Evolutionary conservation across 2,888 invertebrate genomes (phyloP).

Genomic region (Phyllotreta cruciferae): DNA sequence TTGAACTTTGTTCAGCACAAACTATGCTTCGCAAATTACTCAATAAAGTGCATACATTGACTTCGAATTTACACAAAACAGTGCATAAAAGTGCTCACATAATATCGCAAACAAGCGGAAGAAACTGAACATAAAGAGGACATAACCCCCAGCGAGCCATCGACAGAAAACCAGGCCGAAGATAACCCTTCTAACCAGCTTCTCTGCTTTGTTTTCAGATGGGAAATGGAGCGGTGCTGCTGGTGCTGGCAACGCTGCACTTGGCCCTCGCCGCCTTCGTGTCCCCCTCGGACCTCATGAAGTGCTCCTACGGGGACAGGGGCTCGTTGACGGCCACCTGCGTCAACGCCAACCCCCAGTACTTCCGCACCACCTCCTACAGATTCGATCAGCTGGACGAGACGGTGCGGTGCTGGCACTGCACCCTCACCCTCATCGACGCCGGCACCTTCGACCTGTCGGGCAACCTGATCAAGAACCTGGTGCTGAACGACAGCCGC

Average conservation of each 20-base stretch:
- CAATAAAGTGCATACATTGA: no score
- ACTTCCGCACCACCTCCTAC: conserved; percentile 55
- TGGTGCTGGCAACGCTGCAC: conserved; percentile 20
- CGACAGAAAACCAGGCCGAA: background rate
- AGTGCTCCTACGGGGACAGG: conserved; percentile 57
- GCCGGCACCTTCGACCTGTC: conserved; percentile 56
- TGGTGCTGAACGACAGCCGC: conserved; percentile 50
- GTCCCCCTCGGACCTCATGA: conserved; percentile 44
- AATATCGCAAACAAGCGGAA: no score
- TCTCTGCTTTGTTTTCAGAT: conserved; percentile 39
- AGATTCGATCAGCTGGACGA: conserved; percentile 58
- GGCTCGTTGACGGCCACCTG: conserved; percentile 59
- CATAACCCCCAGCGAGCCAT: no score
- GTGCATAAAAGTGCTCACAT: no score
- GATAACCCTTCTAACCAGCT: background rate
- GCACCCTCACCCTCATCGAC: conserved; percentile 51
- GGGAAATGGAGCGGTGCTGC: conserved; percentile 28
- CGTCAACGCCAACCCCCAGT: conserved; percentile 53
- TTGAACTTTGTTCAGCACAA: no score
- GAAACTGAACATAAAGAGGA: no score
- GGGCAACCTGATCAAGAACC: conserved; percentile 55
- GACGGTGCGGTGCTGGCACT: conserved; percentile 54
- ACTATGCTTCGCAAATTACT: no score
- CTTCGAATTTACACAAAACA: no score
- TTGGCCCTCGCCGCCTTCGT: conserved; percentile 17